Base-by-base conservation (phyloP, 1,140 invertebrate species). In the Polyergus mexicanus region DNA sequence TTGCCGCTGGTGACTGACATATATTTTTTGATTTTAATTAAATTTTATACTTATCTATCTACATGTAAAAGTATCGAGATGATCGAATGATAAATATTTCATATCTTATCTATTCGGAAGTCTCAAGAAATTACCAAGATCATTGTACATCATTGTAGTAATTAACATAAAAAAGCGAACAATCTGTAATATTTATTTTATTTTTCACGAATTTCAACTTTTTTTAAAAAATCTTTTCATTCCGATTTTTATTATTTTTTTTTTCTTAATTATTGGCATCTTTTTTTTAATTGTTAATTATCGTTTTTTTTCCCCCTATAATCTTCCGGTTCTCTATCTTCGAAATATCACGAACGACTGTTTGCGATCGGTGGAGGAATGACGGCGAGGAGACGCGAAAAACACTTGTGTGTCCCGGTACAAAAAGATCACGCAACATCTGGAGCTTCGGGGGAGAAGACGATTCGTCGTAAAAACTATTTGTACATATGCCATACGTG, bases 401-500 rank as follows among this genome's bases (percentile, higher is more conserved):
- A 78, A 72, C n/a, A 83, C 87, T 84, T 84, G 85, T 89, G 60
- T 51, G 44, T 7, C 16, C 25, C 32, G 0, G 28, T 19, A 77
- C 38, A 89, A 89, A 91, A 38, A 89, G 85, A 75, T 3, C 66
- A 75, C 4, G 63, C 44, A 89, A 68, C 89, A 90, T 90, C 89
- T 90, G 89, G 88, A 80, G 58, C 58, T 41, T 84, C n/a, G 41
- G 68, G 47, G 75, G 71, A 77, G 41, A 13, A 38, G 35, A 32
- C 56, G 81, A 16, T 38, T 38, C 19, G 6, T n/a, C 56, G 22
- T 56, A 90, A 90, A 88, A 90, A 90, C 75, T 84, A 80, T 91
- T 88, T 88, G 80, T 86, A 60, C 58, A 80, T 47, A 47, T 65
- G 69, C 69, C 22, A 19, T 28, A 56, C 80, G 87, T 91, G 90